Conservation (phyloP, 2,797 vertebrate genomes). For the Bradypodion pumilum region DNA sequence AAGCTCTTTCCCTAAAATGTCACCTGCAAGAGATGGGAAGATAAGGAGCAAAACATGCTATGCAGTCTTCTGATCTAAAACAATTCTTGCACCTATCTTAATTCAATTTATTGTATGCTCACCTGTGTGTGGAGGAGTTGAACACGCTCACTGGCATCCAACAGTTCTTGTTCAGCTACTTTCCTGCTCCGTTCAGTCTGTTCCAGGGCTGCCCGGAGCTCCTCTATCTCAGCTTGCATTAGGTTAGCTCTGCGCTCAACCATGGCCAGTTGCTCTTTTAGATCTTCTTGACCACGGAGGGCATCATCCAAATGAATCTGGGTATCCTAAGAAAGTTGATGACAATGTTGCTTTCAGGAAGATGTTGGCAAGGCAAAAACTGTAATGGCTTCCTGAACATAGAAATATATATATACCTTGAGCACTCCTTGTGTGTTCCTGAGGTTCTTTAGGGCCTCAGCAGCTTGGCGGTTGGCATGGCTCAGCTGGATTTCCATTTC, state of each 20-base stretch:
- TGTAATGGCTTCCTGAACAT: no score
- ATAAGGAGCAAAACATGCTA: no score
- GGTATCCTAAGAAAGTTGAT: conserved; percentile 69
- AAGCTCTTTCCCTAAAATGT: not conserved
- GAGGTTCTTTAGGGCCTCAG: conserved; percentile 71
- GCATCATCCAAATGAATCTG: conserved; percentile 77
- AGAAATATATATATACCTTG: conserved; percentile 60
- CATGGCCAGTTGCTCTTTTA: conserved; percentile 80
- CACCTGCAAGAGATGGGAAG: no score
- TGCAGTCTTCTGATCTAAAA: no score
- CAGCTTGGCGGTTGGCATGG: conserved; percentile 71
- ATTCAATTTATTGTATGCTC: not conserved
- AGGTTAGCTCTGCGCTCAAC: conserved; percentile 77
- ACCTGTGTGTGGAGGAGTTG: conserved; percentile 81
- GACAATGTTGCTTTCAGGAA: no score
- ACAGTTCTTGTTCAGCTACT: conserved; percentile 78
- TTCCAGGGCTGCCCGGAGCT: conserved; percentile 74
- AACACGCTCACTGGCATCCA: conserved; percentile 75
- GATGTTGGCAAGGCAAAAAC: no score
- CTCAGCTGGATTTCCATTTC: conserved; percentile 77
- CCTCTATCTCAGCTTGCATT: conserved; percentile 76
- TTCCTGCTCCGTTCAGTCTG: conserved; percentile 77
- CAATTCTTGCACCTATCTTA: no score
- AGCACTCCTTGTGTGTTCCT: conserved; percentile 71
- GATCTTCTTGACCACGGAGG: conserved; percentile 73